phyloP scores from a whole-genome alignment of 2,888 invertebrate species.

The Pycnomerus fuliginosus region DNA sequence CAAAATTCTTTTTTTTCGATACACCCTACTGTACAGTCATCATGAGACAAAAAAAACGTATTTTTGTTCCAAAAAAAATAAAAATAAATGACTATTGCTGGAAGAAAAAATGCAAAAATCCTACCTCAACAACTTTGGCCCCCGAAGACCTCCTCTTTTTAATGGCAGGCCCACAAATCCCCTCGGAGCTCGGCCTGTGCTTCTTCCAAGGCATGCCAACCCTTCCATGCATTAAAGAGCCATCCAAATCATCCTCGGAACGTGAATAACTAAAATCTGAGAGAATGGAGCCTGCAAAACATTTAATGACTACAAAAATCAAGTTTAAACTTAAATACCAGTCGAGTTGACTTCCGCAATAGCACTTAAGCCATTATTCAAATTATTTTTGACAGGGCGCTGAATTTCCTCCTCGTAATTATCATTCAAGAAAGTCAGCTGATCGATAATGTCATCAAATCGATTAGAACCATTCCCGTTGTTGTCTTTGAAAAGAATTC shows the following conservation, averaged over 20 bases:
- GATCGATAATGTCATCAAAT: too few relatives aligned
- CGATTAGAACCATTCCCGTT: conserved; percentile 27
- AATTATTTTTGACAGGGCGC: too few relatives aligned
- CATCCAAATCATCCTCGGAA: conserved; percentile 79
- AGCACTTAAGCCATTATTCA: conserved; percentile 56
- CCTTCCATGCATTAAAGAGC: conserved; percentile 65
- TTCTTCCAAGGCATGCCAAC: conserved; percentile 60
- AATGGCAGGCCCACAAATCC: conserved; percentile 33
- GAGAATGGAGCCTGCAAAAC: conserved; percentile 63
- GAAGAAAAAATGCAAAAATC: too few relatives aligned
- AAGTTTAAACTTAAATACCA: conserved; percentile 52
- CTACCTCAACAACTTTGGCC: conserved; percentile 47
- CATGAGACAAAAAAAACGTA: too few relatives aligned
- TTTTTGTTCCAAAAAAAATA: too few relatives aligned
- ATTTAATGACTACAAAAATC: neutral
- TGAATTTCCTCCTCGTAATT: too few relatives aligned
- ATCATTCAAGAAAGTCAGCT: too few relatives aligned
- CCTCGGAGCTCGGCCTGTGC: conserved; percentile 50
- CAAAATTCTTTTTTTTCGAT: too few relatives aligned
- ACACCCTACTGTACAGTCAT: too few relatives aligned
- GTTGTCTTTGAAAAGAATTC: too few relatives aligned
- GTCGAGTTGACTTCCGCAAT: conserved; percentile 78
- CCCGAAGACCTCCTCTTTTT: conserved; percentile 48
- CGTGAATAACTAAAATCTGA: conserved; percentile 81
- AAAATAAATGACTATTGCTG: too few relatives aligned